These are phyloP conservation scores for Anas platyrhynchos DNA, from an alignment of 2,113 vertebrate genomes.

Conservation along the genomic window DNA sequence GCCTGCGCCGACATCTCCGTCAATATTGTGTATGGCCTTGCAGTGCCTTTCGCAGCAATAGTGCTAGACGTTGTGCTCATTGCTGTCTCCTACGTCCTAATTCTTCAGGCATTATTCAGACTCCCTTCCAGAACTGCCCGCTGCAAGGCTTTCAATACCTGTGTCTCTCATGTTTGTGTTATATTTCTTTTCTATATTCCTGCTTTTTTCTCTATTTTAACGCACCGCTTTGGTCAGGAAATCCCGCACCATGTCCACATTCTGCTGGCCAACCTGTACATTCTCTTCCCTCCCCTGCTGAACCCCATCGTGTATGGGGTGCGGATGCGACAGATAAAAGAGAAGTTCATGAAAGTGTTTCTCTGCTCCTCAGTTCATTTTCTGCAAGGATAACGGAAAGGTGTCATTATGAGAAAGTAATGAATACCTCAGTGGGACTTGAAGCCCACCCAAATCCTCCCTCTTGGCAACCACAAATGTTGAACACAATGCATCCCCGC, in stretches of 20 bases:
- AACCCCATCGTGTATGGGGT: background rate
- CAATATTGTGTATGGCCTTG: conserved; percentile 12
- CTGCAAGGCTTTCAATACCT: conserved; percentile 50
- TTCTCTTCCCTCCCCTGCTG: conserved; percentile 37
- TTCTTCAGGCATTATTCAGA: background rate
- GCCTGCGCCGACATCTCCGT: conserved; percentile 1
- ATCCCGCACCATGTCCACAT: background rate
- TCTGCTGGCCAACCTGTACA: conserved; percentile 40
- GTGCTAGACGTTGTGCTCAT: conserved; percentile 10
- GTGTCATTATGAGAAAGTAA: accelerated
- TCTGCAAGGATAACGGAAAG: accelerated
- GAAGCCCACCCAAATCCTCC: background rate
- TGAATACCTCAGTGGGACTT: accelerated
- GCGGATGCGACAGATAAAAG: background rate
- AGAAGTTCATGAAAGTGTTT: background rate
- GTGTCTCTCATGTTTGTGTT: conserved; percentile 33
- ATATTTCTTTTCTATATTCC: conserved; percentile 35
- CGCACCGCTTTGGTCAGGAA: background rate
- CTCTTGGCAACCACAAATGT: background rate
- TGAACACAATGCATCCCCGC: accelerated
- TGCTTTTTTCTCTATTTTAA: background rate
- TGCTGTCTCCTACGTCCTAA: conserved; percentile 1
- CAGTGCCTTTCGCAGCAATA: background rate
- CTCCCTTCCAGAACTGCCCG: conserved; percentile 1
- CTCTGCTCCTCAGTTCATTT: accelerated